Percentiles rank a stretch among this genome's conserved stretches.
Conservation (phyloP, 53 echinoderm and acorn worm genomes). For the Holothuria leucospilota region DNA sequence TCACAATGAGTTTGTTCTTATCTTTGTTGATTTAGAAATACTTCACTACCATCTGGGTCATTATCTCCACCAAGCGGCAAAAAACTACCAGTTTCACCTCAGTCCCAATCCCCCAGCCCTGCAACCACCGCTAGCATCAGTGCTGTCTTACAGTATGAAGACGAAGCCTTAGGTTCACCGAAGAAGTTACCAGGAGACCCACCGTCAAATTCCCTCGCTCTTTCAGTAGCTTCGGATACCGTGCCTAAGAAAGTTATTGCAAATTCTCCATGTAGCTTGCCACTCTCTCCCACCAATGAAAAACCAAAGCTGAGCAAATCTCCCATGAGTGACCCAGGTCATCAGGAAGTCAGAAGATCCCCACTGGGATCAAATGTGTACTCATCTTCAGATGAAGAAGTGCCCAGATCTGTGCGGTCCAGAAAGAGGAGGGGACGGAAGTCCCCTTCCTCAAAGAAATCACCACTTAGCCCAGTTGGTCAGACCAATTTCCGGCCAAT, state of each 20-base stretch:
- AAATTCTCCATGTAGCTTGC: conserved; percentile 39
- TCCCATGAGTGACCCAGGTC: conserved; percentile 49
- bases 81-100: no score
- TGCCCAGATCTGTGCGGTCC: conserved; percentile 14
- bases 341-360: conserved; percentile 18
- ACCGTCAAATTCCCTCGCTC: no score
- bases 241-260: neutral
- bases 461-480: conserved; percentile 60
- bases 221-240: no score
- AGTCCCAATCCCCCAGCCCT: conserved; percentile 12
- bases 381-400: conserved; percentile 44
- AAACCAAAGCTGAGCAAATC: conserved; percentile 33
- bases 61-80: no score
- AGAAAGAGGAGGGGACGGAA: conserved; percentile 22
- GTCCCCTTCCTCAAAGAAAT: conserved; percentile 37
- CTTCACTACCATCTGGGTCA: no score
- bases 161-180: no score
- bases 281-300: conserved; percentile 38
- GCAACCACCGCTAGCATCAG: conserved; percentile 46
- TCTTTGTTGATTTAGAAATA: no score
- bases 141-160: conserved; percentile 1
- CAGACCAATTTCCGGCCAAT: conserved; percentile 70
- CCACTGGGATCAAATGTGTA: conserved; percentile 33
- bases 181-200: no score
- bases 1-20: no score